Conservation (phyloP, 2,797 vertebrate species). For the Crossoptilon crossoptilon region DNA sequence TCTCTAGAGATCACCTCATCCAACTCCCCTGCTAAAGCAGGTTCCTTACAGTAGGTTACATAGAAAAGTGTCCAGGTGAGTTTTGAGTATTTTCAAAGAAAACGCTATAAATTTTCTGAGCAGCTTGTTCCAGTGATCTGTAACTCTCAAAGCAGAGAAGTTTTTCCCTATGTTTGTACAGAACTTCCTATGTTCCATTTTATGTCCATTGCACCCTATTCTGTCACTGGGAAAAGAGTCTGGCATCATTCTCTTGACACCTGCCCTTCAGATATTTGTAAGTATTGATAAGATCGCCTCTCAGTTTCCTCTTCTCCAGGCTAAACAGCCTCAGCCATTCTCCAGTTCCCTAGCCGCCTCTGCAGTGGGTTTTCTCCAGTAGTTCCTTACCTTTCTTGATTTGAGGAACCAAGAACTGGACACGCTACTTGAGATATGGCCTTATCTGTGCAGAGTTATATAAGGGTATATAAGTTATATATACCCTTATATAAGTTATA, state of each 20-base stretch:
- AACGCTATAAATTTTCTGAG: background rate
- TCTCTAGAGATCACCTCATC: background rate
- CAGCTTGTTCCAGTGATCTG: background rate
- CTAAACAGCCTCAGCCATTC: background rate
- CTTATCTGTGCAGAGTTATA: background rate
- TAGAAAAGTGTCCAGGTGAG: background rate
- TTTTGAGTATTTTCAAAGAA: background rate
- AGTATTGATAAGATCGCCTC: background rate
- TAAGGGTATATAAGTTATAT: too few species aligned
- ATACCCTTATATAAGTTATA: too few species aligned
- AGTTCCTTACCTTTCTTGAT: background rate
- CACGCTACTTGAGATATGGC: background rate
- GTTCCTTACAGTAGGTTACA: background rate
- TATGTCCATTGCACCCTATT: background rate
- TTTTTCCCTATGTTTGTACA: background rate
- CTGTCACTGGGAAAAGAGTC: background rate
- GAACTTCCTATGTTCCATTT: background rate
- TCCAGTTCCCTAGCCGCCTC: background rate
- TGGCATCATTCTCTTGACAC: background rate
- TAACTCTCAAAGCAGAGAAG: background rate
- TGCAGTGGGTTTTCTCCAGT: background rate
- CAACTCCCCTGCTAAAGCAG: background rate
- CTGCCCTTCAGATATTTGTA: background rate
- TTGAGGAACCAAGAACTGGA: background rate
- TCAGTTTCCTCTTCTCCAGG: background rate